phyloP scores from a whole-genome alignment of 2,888 invertebrate species.

The Diplazon laetatorius region DNA sequence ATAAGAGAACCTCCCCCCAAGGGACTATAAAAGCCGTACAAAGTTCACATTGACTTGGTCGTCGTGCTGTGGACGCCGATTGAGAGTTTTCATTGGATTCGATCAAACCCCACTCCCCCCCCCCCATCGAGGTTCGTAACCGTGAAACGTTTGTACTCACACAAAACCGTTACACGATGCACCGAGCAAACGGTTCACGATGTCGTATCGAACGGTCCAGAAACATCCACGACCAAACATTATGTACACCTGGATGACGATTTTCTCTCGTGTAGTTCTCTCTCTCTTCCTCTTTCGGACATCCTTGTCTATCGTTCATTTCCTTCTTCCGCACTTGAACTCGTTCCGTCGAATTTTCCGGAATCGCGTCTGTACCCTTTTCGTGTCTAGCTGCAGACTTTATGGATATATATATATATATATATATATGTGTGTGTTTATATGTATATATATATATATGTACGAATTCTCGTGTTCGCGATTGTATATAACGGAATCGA shows the following conservation, averaged over 20 bases:
- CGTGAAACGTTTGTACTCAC: not conserved
- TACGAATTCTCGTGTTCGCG: not conserved
- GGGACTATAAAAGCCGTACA: constrained; percentile 25
- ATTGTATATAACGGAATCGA: not conserved
- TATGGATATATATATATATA: not conserved
- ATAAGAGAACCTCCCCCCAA: too few species aligned
- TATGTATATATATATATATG: not conserved
- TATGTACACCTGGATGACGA: not conserved
- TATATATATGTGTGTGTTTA: not conserved
- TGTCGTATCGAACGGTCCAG: constrained; percentile 1
- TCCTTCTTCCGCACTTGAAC: not conserved
- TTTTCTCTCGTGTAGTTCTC: not conserved
- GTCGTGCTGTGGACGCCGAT: constrained; percentile 19
- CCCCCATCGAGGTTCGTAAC: not conserved
- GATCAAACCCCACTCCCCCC: too few species aligned
- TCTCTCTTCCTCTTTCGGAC: not conserved
- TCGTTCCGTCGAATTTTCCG: not conserved
- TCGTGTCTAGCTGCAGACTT: not conserved
- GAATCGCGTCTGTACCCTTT: not conserved
- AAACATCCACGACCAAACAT: constrained; percentile 7
- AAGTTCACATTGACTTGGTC: too few species aligned
- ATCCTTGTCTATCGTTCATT: not conserved
- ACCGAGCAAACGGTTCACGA: not conserved
- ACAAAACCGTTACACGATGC: too few species aligned
- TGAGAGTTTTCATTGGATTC: constrained; percentile 38